Percentiles rank a stretch among this genome's conserved stretches.
These are phyloP conservation scores for Herpetotheres cachinnans DNA, from an alignment of 2,113 vertebrate genomes.

Conservation along the genomic window DNA sequence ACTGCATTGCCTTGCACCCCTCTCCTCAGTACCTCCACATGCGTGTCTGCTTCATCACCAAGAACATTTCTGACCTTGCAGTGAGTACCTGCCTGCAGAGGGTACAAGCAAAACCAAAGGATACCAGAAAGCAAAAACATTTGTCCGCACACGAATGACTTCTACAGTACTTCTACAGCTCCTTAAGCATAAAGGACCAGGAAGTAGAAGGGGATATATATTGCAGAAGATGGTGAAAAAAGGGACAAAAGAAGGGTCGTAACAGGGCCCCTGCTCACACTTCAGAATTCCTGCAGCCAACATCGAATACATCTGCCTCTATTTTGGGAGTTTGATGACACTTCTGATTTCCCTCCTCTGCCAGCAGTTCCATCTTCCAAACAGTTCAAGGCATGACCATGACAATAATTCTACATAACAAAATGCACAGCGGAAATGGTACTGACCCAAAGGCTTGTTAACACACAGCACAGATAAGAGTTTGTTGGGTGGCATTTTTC, in stretches of 20 bases:
- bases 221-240: not conserved
- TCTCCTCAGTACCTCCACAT: not conserved
- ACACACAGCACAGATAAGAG: not conserved
- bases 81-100: not conserved
- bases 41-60: not conserved
- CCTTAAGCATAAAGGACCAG: not conserved
- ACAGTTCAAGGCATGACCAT: not conserved
- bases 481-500: not conserved
- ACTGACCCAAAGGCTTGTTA: not conserved
- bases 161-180: not conserved
- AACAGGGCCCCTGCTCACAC: not conserved
- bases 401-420: not conserved
- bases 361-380: not conserved
- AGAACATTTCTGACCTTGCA: fast-evolving
- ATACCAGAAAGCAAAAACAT: not conserved
- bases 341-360: not conserved
- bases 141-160: not conserved
- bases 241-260: not conserved
- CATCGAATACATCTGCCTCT: not conserved
- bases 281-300: not conserved
- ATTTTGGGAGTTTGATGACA: not conserved
- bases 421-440: not conserved
- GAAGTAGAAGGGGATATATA: not conserved
- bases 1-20: not conserved
- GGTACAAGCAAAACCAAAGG: not conserved